Evolutionary conservation across 2,888 invertebrate genomes (phyloP), one percentile per base, ranked within the genome.

Genomic region (Gryllus longicercus): DNA sequence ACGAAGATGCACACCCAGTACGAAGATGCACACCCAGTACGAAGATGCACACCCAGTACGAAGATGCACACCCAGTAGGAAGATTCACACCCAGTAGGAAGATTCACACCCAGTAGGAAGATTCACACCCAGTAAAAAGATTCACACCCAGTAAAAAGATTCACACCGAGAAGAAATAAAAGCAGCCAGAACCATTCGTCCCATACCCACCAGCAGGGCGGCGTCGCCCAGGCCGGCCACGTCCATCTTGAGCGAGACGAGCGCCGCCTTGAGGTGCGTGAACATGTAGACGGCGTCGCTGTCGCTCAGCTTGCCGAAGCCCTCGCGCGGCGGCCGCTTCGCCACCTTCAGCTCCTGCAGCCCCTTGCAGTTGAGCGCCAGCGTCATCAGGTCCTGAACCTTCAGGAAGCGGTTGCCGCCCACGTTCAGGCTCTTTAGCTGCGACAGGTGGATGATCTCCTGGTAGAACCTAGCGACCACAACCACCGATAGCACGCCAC

Each of bases 321-420:
- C 16, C 63, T 14, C 16, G 4, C 63, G 63, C 16, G 63, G 16
- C 14, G 63, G 63, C n/a, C 63, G 14, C 14, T n/a, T 14, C 63
- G 63, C 63, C 63, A 63, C 63, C 63, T 49, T 38, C 77, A 77
- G 50, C 8, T 50, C 50, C n/a, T n/a, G 50, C 18, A 77, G 50
- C 18, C 50, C 77, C n/a, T 49, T 14, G 18, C 77, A 77, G 77
- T 50, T 77, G 77, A 77, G 50, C 18, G 77, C 49, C 18, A 77
- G n/a, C 49, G 50, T 18, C 49, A 50, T 38, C 21, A 77, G n/a
- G 50, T 77, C 77, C 49, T 38, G 77, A 51, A 49, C n/a, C 16
- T 49, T 25, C 50, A 77, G 50, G 16, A 50, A 77, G 38, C 50
- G 77, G 77, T 50, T n/a, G 50, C 50, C 49, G 14, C 77, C 77